Base-by-base conservation (phyloP, 2,888 invertebrate genomes). In the Caradrina clavipalpis region DNA sequence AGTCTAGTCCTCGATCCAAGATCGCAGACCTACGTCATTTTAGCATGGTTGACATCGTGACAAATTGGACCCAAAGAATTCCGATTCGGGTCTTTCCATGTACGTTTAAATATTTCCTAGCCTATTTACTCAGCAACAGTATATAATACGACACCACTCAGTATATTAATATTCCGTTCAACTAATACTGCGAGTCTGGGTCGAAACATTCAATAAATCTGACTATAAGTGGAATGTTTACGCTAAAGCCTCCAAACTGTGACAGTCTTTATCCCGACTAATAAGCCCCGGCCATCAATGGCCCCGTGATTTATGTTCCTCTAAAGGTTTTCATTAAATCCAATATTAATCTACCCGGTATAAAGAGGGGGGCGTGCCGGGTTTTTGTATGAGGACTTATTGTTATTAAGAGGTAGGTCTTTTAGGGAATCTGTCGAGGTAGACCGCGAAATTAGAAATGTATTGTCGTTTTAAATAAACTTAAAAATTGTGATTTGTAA, bases 321-420 rank as follows among this genome's bases (percentile, higher is more conserved):
- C 80, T 76, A 76, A 85, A 86, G 87, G 80, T 88, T 89, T 89
- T 88, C 86, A 89, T 88, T 88, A 84, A 80, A 86, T 83, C 79
- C 75, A 54, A 81, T 85, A 87, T 81, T 80, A 83, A 82, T 82
- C 82, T 70, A 69, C 68, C 69, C 31, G 17, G 58, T 59, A 76
- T 78, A 76, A 68, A 73, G 81, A 47, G 35, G 39, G 60, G 56
- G 68, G 70, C 59, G 71, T 63, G 55, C 15, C 47, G 22, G 55
- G 55, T 69, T 80, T 80, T 81, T 81, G 75, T 75, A 72, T 71
- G 61, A 75, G 50, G 49, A 73, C 63, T 70, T 83, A 76, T 75
- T 65, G 61, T 62, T 77, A 80, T 79, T 76, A 69, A 71, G 76
- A 60, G 63, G 56, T 68, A 58, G 56, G 11, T 45, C 35, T 51